Percentiles rank a stretch among this genome's conserved stretches.
Conservation (phyloP, 2,888 invertebrate species). For the Latrodectus elegans region DNA sequence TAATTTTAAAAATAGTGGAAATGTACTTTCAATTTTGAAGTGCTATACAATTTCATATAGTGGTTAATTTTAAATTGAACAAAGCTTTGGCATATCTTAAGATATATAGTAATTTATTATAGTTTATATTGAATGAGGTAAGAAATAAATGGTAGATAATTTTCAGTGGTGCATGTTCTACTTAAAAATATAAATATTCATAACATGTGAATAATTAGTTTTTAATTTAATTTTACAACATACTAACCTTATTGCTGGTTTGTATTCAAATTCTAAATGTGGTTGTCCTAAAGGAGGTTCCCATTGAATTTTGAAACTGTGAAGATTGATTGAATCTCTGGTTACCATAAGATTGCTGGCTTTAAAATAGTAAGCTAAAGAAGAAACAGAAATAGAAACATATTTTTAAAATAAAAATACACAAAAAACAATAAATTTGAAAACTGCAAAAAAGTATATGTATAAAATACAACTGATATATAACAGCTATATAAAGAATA, state of each 20-base stretch:
- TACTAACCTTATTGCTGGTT: slow-evolving; percentile 78
- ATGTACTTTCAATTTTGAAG: too few species aligned
- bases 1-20: too few species aligned
- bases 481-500: background rate
- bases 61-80: too few species aligned
- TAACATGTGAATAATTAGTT: too few species aligned
- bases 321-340: slow-evolving; percentile 80
- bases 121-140: background rate
- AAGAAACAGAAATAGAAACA: slow-evolving; percentile 9
- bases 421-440: background rate
- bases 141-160: background rate
- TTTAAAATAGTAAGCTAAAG: slow-evolving; percentile 46
- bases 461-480: background rate
- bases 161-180: background rate
- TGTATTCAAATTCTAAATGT: slow-evolving; percentile 79
- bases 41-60: too few species aligned
- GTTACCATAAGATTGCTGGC: slow-evolving; percentile 80
- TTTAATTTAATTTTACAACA: background rate
- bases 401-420: background rate
- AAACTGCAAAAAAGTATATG: background rate
- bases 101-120: too few species aligned
- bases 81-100: too few species aligned
- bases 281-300: slow-evolving; percentile 74
- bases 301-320: slow-evolving; percentile 82
- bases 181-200: too few species aligned